These are phyloP conservation scores for Triplophysa bombifrons DNA, from an alignment of 2,797 vertebrate species.

Conservation along the genomic window DNA sequence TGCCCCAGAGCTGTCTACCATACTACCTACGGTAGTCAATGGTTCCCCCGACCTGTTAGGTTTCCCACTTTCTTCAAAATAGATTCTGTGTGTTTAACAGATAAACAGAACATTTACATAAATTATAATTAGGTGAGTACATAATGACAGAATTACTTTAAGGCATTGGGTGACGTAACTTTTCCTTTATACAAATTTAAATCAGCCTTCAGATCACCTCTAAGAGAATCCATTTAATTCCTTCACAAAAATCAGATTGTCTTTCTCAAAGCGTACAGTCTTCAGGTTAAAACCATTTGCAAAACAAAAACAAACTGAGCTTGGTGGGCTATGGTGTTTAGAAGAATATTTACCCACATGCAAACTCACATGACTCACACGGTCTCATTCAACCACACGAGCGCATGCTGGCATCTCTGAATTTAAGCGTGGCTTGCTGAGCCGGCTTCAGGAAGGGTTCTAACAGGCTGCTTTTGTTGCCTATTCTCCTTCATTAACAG, in stretches of 20 bases:
- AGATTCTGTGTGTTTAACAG: no score
- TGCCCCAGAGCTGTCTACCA: no score
- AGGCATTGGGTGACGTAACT: neutral
- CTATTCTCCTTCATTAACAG: conserved; percentile 54
- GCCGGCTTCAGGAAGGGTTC: conserved; percentile 18
- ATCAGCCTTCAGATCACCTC: neutral
- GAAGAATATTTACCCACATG: conserved; percentile 2
- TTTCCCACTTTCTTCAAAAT: no score
- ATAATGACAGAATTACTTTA: no score
- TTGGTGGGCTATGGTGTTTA: neutral
- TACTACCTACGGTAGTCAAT: no score
- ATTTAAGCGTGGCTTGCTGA: conserved; percentile 10
- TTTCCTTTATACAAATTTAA: neutral
- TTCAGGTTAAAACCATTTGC: neutral
- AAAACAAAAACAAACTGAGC: neutral
- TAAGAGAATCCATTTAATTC: neutral
- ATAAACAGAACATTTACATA: no score
- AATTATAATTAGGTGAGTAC: no score
- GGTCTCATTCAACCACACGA: neutral
- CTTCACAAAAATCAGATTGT: neutral
- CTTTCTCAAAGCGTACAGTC: neutral
- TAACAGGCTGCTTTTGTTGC: conserved; percentile 49
- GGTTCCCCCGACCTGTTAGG: no score
- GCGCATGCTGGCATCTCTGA: conserved; percentile 2
- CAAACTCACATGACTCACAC: neutral